phyloP scores from a whole-genome alignment of 2,797 vertebrate genomes.

The Danio kyathit region DNA sequence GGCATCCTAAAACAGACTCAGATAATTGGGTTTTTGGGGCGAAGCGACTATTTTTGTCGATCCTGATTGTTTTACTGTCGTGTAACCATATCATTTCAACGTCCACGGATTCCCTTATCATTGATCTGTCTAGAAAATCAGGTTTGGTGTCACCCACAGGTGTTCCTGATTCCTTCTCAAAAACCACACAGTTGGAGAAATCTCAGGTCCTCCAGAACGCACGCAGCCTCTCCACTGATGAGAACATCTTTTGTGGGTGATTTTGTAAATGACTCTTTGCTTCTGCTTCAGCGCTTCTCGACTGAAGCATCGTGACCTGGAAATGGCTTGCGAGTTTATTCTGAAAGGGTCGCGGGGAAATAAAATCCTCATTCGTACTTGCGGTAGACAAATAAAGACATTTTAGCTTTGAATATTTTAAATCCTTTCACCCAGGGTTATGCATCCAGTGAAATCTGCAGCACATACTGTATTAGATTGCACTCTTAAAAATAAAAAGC shows the following conservation, averaged over 20 bases:
- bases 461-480: background rate
- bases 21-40: slow-evolving; percentile 1
- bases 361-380: background rate
- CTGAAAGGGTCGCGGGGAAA: background rate
- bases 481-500: too few species aligned
- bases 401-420: too few species aligned
- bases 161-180: slow-evolving; percentile 5
- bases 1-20: slow-evolving; percentile 44
- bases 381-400: background rate
- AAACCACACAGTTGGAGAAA: background rate
- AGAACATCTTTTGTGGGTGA: background rate
- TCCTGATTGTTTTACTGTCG: slow-evolving; percentile 17
- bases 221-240: background rate
- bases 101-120: background rate
- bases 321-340: background rate
- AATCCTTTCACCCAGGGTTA: too few species aligned
- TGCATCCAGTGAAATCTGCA: background rate
- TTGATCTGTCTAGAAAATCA: slow-evolving; percentile 43
- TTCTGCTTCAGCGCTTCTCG: background rate
- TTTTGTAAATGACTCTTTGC: background rate
- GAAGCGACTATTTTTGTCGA: slow-evolving; percentile 29
- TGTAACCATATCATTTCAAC: slow-evolving; percentile 16
- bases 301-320: background rate
- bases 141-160: slow-evolving; percentile 36
- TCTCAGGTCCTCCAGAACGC: background rate